A percentile compares a stretch with the other conserved stretches of the same genome.
These are phyloP conservation scores for Masnerella sp. DNA, from an alignment of 2,888 invertebrate species.

Conservation along the genomic window DNA sequence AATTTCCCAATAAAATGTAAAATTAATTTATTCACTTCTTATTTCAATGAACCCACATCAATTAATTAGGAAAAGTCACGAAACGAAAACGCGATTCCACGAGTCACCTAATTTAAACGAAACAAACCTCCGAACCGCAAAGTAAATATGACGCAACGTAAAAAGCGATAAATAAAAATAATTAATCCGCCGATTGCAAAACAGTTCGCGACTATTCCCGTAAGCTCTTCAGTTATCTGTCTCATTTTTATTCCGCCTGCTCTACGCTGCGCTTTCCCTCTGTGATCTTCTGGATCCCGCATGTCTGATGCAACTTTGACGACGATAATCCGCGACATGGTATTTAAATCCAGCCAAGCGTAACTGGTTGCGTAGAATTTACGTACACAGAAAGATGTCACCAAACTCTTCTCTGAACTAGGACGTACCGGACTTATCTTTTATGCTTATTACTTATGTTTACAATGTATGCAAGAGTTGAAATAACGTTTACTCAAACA, in stretches of 20 bases:
- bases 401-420: slow-evolving; percentile 11
- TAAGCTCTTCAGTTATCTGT: neutral
- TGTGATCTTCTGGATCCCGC: slow-evolving; percentile 23
- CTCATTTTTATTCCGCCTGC: slow-evolving; percentile 6
- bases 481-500: no score
- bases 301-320: slow-evolving; percentile 39
- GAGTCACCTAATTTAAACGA: no score
- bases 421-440: slow-evolving; percentile 8
- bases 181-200: neutral
- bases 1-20: no score
- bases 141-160: no score
- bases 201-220: neutral
- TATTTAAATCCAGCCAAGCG: slow-evolving; percentile 28
- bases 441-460: neutral
- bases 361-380: slow-evolving; percentile 24
- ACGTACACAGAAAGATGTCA: slow-evolving; percentile 14
- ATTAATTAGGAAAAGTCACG: no score
- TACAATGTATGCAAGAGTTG: no score
- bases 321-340: slow-evolving; percentile 26
- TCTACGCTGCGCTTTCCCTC: slow-evolving; percentile 23
- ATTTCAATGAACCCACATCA: no score
- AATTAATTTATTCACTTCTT: no score
- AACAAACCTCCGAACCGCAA: no score
- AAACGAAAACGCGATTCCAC: no score
- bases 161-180: no score